Evolutionary conservation across 2,797 vertebrate species (phyloP).

Genomic region (Eulemur mongoz): DNA sequence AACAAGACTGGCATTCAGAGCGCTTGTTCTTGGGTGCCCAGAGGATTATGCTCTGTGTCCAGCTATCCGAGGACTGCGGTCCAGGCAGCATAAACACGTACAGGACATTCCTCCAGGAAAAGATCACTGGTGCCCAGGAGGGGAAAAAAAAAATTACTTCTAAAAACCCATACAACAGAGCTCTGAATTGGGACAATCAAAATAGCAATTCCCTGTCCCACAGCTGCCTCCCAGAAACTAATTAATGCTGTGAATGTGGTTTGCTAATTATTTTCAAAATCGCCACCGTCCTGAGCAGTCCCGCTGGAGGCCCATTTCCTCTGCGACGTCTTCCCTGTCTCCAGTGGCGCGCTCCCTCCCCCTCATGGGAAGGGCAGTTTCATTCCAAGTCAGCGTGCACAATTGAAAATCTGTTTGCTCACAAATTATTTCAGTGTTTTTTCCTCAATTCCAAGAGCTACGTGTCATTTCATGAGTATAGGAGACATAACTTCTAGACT

Average conservation of each 20-base stretch:
- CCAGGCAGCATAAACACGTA: neutral
- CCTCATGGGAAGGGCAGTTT: neutral
- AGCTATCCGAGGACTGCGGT: neutral
- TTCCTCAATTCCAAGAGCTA: neutral
- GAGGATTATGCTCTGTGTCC: neutral
- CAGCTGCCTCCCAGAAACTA: constrained; percentile 59
- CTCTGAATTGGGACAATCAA: constrained; percentile 43
- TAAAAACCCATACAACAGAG: neutral
- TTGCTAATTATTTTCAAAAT: constrained; percentile 66
- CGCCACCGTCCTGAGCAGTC: neutral
- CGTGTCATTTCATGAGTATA: neutral
- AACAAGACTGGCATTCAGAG: neutral
- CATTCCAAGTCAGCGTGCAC: neutral
- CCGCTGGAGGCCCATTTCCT: neutral
- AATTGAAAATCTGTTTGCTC: neutral
- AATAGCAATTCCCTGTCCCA: constrained; percentile 43
- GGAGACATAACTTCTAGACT: neutral
- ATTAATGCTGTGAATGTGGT: constrained; percentile 58
- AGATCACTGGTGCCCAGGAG: neutral
- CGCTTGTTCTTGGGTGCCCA: neutral
- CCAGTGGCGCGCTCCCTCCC: accelerated
- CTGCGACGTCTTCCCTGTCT: neutral
- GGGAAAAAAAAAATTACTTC: neutral
- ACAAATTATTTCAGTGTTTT: neutral
- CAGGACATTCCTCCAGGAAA: constrained; percentile 9